These are phyloP conservation scores for Lophura swinhoii DNA, from an alignment of 2,797 vertebrate species.

Conservation along the genomic window DNA sequence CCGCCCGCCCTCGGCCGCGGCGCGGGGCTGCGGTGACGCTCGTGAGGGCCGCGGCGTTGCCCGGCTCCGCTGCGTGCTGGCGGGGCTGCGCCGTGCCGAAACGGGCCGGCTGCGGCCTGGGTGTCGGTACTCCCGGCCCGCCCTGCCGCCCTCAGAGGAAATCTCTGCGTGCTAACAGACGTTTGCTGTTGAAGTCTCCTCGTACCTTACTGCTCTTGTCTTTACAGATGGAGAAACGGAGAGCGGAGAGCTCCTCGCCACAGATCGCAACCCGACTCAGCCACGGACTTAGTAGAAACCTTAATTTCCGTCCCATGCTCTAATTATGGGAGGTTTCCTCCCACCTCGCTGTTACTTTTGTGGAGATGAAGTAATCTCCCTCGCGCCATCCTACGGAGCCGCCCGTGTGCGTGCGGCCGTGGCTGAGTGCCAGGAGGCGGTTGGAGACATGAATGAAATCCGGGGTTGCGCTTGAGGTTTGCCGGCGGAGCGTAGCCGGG, in stretches of 20 bases:
- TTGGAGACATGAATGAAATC: conserved; percentile 42
- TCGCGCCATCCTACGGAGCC: conserved; percentile 57
- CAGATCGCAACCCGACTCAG: background rate
- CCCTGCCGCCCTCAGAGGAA: background rate
- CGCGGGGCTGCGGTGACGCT: background rate
- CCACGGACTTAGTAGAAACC: background rate
- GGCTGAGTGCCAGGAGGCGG: background rate
- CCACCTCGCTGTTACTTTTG: conserved; percentile 35
- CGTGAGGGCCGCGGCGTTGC: background rate
- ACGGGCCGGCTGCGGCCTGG: background rate
- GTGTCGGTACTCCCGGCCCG: background rate
- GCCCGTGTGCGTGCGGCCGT: conserved; percentile 10
- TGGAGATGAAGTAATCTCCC: conserved; percentile 42
- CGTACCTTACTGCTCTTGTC: background rate
- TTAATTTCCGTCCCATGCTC: conserved; percentile 32
- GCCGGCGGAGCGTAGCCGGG: background rate
- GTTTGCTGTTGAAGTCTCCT: background rate
- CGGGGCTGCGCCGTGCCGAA: background rate
- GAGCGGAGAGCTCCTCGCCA: background rate
- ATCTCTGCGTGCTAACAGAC: background rate
- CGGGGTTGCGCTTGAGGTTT: background rate
- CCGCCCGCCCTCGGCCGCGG: too few relatives aligned
- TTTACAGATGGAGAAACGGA: background rate
- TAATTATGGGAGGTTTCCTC: conserved; percentile 37
- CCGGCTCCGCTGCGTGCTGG: background rate